These are phyloP conservation scores for Megalurothrips usitatus DNA, from an alignment of 2,888 invertebrate species.

Conservation along the genomic window DNA sequence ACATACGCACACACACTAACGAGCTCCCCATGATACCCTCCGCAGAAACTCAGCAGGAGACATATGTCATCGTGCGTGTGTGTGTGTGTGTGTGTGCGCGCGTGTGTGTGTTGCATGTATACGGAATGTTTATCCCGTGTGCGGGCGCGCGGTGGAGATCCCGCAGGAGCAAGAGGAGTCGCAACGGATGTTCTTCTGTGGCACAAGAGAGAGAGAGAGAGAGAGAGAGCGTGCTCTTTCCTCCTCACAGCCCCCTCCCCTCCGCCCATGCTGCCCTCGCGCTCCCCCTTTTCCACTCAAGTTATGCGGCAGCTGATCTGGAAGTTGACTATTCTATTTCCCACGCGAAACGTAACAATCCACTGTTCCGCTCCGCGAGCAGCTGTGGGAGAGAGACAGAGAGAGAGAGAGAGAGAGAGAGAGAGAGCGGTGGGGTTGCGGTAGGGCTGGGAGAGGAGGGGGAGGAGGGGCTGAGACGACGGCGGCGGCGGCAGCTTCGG, in stretches of 20 bases:
- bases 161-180: neutral
- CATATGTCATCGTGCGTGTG: too few species aligned
- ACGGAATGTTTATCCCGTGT: too few species aligned
- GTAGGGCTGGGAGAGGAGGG: neutral
- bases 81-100: too few species aligned
- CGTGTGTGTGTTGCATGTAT: too few species aligned
- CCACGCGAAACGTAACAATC: slow-evolving; percentile 18
- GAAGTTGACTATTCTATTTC: slow-evolving; percentile 25
- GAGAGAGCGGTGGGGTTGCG: neutral
- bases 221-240: neutral
- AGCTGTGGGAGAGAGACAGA: neutral
- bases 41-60: too few species aligned
- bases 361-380: neutral
- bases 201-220: neutral
- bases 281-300: neutral
- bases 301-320: slow-evolving; percentile 16
- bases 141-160: neutral
- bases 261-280: neutral
- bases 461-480: neutral
- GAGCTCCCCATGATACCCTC: too few species aligned
- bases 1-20: too few species aligned
- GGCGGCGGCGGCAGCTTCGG: too few species aligned
- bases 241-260: neutral
- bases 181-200: neutral
- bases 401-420: neutral